Conservation (phyloP, 2,888 invertebrate species). For the Pterostichus niger region DNA sequence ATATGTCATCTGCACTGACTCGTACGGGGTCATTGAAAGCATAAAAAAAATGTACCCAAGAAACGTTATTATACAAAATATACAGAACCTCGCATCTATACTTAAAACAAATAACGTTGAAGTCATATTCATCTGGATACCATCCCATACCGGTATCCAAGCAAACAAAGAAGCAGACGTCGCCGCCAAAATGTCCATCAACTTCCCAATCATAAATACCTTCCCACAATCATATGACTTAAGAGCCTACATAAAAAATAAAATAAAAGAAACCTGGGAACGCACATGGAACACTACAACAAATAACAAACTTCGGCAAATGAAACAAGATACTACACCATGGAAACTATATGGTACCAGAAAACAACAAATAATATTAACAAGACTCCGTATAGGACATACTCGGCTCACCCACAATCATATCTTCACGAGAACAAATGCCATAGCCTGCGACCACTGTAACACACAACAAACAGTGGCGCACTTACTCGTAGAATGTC, state of each 20-base stretch:
- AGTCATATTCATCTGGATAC: background rate
- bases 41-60: background rate
- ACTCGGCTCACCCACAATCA: conserved; percentile 9
- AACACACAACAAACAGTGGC: no score
- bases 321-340: background rate
- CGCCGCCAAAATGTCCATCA: background rate
- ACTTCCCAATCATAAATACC: background rate
- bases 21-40: background rate
- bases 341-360: background rate
- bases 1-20: background rate
- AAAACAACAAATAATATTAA: background rate
- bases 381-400: background rate
- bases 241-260: background rate
- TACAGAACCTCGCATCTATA: background rate
- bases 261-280: background rate
- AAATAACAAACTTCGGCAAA: conserved; percentile 12
- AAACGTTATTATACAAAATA: background rate
- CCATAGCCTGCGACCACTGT: no score
- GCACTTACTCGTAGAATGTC: no score
- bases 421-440: background rate
- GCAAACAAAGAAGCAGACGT: background rate
- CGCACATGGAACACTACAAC: background rate
- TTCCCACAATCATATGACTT: no score
- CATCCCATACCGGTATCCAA: background rate
- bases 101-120: background rate